phyloP scores from a whole-genome alignment of 2,888 invertebrate species.

The Camponotus fellah region DNA sequence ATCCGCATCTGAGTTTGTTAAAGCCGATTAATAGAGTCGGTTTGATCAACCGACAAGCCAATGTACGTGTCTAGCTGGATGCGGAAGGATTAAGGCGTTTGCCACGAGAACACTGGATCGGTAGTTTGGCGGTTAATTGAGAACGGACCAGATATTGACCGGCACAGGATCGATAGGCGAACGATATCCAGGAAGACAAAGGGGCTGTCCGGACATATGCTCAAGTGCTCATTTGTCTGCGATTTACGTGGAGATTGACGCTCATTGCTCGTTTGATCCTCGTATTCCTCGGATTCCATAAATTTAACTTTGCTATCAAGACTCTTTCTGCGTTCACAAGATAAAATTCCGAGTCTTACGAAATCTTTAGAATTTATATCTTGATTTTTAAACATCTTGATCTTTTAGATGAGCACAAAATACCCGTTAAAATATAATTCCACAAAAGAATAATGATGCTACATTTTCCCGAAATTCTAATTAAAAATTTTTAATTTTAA shows the following conservation, averaged over 20 bases:
- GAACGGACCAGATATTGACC: slow-evolving; percentile 49
- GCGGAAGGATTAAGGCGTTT: slow-evolving; percentile 56
- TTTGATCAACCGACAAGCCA: slow-evolving; percentile 55
- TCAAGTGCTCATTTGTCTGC: slow-evolving; percentile 50
- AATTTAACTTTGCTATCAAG: slow-evolving; percentile 7
- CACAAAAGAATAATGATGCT: background rate
- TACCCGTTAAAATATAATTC: background rate
- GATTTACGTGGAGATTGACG: slow-evolving; percentile 52
- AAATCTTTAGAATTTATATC: background rate
- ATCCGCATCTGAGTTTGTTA: slow-evolving; percentile 26
- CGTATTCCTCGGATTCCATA: background rate
- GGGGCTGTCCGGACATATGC: slow-evolving; percentile 32
- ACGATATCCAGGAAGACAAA: slow-evolving; percentile 70
- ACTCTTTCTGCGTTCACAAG: slow-evolving; percentile 19
- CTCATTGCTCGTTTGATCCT: slow-evolving; percentile 1
- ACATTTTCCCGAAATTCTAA: background rate
- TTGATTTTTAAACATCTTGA: background rate
- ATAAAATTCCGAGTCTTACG: background rate
- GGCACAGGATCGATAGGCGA: slow-evolving; percentile 62
- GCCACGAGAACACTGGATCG: slow-evolving; percentile 33
- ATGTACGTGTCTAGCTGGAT: slow-evolving; percentile 49
- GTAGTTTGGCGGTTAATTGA: slow-evolving; percentile 61
- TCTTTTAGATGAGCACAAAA: background rate
- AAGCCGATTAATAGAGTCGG: slow-evolving; percentile 45
- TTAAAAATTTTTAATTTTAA: background rate